Evolutionary conservation across 2,113 vertebrate species (phyloP), one percentile per base, ranked within the genome.

Genomic region (Raphicerus campestris): DNA sequence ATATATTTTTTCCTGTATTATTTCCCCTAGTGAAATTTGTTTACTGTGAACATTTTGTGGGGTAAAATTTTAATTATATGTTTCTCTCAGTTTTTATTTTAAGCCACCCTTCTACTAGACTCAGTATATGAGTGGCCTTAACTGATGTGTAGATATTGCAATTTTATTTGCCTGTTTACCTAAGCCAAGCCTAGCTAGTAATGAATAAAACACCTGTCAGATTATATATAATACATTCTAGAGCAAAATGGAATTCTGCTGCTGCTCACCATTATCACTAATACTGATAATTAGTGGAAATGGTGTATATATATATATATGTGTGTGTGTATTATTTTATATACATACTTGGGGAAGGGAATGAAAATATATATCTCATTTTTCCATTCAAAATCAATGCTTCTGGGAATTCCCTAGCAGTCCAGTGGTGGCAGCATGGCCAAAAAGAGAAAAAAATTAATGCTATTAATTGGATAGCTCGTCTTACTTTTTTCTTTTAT

Each of bases 41-140:
- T 83, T 22, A 42, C 51, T 26, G 47, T 81, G 60, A 60, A 10
- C 2, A 56, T 81, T 87, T 86, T 89, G 49, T 49, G 16, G 3
- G 19, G 24, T 60, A n/a, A 88, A 80, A 47, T 87, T 39, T 80
- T 91, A 39, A 78, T 66, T 49, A 39, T 0, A 32, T 78, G 17
- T n/a, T 84, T 87, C 61, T 87, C 13, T 93, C 42, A 35, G 4
- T 93, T 95, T 97, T 86, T 93, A 53, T 86, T 70, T 95, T 91
- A 87, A 91, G 49, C 3, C 15, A 15, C 39, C 30, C 75, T 2
- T 92, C 42, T 75, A 93, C 39, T 93, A 93, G 17, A 94, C 24
- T 80, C 92, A 6, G 2, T 75, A 30, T 49, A 13, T 87, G 6
- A 58, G 47, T 95, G 61, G 39, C 19, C 30, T 61, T 89, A 49